Evolutionary conservation across 2,888 invertebrate genomes (phyloP), one percentile per base, ranked within the genome.

Genomic region (Cephus pulcher): DNA sequence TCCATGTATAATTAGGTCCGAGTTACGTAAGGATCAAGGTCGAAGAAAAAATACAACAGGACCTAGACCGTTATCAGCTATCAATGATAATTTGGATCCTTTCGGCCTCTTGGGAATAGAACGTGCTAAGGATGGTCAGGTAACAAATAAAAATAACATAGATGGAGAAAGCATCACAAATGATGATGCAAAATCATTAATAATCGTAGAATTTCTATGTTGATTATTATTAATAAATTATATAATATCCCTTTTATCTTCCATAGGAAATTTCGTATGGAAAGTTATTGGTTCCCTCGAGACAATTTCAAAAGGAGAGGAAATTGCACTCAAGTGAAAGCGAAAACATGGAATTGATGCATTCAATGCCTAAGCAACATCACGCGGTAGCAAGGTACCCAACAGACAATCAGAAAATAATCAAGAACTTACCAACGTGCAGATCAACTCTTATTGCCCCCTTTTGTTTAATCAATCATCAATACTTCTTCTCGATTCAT

Each of bases 211-310:
- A 71, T 71, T 71, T 56, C 56, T 9, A 56, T 56, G 2, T 56
- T 23, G 40, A 40, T 40, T 56, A 56, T 56, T 56, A 56, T 56
- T 56, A 9, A 56, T 56, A 23, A 56, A 56, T 23, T 56, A 23
- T 56, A 23, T 56, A 56, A 56, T 56, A 6, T 56, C 23, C 56
- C 23, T 56, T 56, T 71, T 32, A 3, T 71, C 80, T 79, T 80
- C 87, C 88, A 69, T 88, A 96, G 95, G 97, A 98, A 92, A 95
- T 97, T 86, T 98, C 98, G 32, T 98, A 98, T 92, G 96, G 96
- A 69, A 96, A 96, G 89, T 92, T 98, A 80, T 92, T 98, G 82
- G 95, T 96, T 77, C 96, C 97, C 75, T 96, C 97, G 33, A 94
- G 93, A 81, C 92, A 94, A 81, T 94, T 92, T 84, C 90, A 91